These are phyloP conservation scores for Tangara arthus DNA, from an alignment of 2,797 vertebrate species.

Conservation along the genomic window DNA sequence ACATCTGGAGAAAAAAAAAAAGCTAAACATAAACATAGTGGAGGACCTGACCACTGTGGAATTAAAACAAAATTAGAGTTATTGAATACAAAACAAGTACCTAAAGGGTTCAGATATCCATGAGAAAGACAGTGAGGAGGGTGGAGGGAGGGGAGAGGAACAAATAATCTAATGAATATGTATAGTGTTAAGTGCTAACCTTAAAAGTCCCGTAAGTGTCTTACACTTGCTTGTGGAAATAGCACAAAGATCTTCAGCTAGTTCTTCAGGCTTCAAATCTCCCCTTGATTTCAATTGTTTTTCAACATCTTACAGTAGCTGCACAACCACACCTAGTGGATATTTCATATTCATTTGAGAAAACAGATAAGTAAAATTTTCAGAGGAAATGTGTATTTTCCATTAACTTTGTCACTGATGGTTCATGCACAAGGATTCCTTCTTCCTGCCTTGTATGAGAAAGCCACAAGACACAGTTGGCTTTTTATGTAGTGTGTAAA, in stretches of 20 bases:
- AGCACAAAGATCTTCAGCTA: background rate
- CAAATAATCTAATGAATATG: background rate
- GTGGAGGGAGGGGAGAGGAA: background rate
- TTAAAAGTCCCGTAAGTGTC: background rate
- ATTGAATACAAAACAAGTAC: background rate
- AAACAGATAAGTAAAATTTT: background rate
- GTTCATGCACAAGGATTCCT: background rate
- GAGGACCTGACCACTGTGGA: slow-evolving; percentile 8
- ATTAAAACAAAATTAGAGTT: slow-evolving; percentile 63
- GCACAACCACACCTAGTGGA: background rate
- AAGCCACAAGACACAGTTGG: background rate
- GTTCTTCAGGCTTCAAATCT: background rate
- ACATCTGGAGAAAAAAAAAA: slow-evolving; percentile 37
- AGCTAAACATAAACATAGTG: slow-evolving; percentile 24
- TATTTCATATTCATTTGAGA: background rate
- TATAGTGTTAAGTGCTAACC: background rate
- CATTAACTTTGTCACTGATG: background rate
- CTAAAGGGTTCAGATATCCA: background rate
- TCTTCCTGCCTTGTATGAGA: background rate
- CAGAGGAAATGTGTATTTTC: background rate
- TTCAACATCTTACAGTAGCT: background rate
- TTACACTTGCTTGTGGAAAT: background rate
- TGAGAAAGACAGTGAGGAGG: background rate
- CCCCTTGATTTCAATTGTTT: background rate
- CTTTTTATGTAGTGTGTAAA: background rate